Base-by-base conservation (phyloP, 2,888 invertebrate genomes). In the Thumatha senex region DNA sequence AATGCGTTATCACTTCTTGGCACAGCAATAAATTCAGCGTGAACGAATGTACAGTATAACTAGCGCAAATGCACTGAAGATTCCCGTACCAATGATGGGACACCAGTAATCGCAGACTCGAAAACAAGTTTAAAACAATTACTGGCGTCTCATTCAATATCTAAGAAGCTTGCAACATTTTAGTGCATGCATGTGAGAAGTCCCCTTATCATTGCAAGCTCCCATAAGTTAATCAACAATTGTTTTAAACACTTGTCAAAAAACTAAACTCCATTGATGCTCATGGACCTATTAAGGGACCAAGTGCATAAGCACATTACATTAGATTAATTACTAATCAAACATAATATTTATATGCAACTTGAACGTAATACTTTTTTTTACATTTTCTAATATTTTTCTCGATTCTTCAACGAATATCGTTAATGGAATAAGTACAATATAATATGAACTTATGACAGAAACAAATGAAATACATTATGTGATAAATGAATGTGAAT, bases 391-490 rank as follows among this genome's bases (percentile, higher is more conserved):
- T 70, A 67, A 64, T 54, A 72, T 74, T 78, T 78, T 83, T 81
- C 81, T 83, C 73, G 78, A 80, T 84, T 74, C 77, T 85, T 89
- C 89, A 89, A 83, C 77, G 83, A 89, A 89, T 87, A 89, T 85
- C 83, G 80, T 87, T 84, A 86, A 86, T 89, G 83, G 82, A 82
- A 87, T 90, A 91, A 89, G 89, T 89, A 90, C 89, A 88, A 86
- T 89, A 90, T 76, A 86, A 81, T 77, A 86, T 86, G 84, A 80
- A 84, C 82, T 82, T 84, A 88, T 82, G 80, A 82, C 77, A 81
- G 79, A 82, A 81, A 75, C 18, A 74, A 79, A 79, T 80, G 75
- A 80, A 78, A 77, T 66, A 84, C 59, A 79, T 78, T 76, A 82
- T 60, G 78, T 76, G 82, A 84, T 77, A 80, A 86, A 63, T 81